Evolutionary conservation across 2,797 vertebrate genomes (phyloP), one percentile per base, ranked within the genome.

Genomic region (Gephyroberyx darwinii): DNA sequence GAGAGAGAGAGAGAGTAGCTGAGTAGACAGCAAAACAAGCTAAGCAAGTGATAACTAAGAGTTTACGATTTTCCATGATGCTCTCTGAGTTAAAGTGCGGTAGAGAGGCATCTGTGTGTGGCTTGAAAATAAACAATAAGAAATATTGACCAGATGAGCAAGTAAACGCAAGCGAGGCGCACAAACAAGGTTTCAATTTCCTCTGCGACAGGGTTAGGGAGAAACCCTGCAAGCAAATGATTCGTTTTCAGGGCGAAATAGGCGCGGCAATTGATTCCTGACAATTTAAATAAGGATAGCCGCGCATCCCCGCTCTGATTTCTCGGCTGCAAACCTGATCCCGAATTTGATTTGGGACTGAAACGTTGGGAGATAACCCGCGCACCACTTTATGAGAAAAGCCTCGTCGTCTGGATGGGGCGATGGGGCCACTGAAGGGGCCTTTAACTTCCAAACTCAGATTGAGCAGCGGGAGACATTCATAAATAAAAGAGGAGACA

Each of bases 361-460:
- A 75, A 75, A 70, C 66, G 74, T 35, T 59, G 51, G 26, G 59
- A 64, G 14, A 53, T 37, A 17, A 51, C 41, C 41, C 1, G 0
- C 17, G 52, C 9, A n/a, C 3, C 35, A 56, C 52, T 73, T 83
- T 57, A 22, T 8, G 59, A 30, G 51, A 75, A 69, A 45, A 74
- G 68, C 68, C 17, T 65, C 66, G 56, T 75, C 77, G 73, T 83
- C 55, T 39, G 39, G 74, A 70, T 56, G 47, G 51, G 13, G 56
- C 65, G 41, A 41, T 13, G 60, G 31, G 37, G 67, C 58, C 64
- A 55, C 69, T 58, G 58, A 69, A 50, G 20, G 70, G 71, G 71
- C 33, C 80, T 84, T 78, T 72, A 73, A 65, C 14, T 75, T 86
- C 19, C 35, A 68, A 77, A 78, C 17, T 43, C 61, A 86, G 82